Evolutionary conservation across 2,113 vertebrate species (phyloP), one percentile per base, ranked within the genome.

Genomic region (Crotalus horridus): DNA sequence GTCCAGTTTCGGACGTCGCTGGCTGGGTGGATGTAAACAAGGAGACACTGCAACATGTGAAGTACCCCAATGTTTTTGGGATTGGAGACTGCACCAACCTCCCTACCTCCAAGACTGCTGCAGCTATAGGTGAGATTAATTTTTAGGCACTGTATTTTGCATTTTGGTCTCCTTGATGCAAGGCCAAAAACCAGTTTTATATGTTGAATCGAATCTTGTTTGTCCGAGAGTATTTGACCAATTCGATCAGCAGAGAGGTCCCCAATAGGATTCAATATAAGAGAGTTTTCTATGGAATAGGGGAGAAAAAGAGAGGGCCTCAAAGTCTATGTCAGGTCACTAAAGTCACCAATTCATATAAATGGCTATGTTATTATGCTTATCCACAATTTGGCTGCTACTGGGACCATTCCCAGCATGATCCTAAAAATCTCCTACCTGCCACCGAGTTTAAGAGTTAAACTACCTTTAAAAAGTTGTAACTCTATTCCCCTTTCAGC

Each of bases 1-100:
- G 98, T 87, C 95, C 96, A 0, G 96, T 99, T 95, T 98, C 98
- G 0, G 98, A 99, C 91, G 94, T 94, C 81, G 89, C 3, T 0
- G 99, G 99, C 91, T 99, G 99, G 99, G 96, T 99, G 94, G 98
- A 99, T 23, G 92, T 99, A 29, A 94, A 99, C 96, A 99, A 98
- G 96, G 98, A 99, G 3, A 98, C 97, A 11, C 98, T 99, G 11
- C 99, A 99, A 94, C 99, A 99, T 55, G 98, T 97, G 69, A 98
- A 94, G 46, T 99, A 99, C 92, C 97, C 98, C 6, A 99, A 99
- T 56, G 98, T 99, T 51, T 99, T 99, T 96, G 99, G 99, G 24
- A 99, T 99, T 7, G 99, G 99, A 94, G 99, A 99, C 96, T 99
- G 99, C 93, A 99, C 99, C 92, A 99, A 97, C 93, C 98, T 99